phyloP scores from a whole-genome alignment of 1,140 invertebrate genomes.

The Plodia interpunctella region DNA sequence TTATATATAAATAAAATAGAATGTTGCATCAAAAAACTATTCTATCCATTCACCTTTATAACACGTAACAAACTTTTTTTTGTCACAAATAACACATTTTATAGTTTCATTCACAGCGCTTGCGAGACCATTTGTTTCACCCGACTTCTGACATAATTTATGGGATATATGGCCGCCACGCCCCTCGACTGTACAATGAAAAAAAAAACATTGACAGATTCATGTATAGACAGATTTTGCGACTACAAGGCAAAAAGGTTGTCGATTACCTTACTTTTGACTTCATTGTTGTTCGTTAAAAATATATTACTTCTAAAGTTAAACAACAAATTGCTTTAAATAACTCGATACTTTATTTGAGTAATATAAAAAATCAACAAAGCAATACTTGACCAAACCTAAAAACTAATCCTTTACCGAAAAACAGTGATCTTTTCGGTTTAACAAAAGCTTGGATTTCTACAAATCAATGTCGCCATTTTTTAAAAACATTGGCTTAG shows the following conservation, averaged over 20 bases:
- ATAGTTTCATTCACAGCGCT: slow-evolving; percentile 33
- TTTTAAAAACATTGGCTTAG: neutral
- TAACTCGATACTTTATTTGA: too few species aligned
- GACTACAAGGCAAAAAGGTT: neutral
- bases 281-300: neutral
- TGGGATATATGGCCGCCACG: slow-evolving; percentile 49
- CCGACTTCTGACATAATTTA: slow-evolving; percentile 49
- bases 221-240: neutral
- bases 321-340: too few species aligned
- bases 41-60: too few species aligned
- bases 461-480: neutral
- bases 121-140: slow-evolving; percentile 35
- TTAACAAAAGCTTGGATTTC: too few species aligned
- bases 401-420: too few species aligned
- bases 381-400: too few species aligned
- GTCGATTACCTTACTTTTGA: neutral
- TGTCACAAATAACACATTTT: slow-evolving; percentile 29
- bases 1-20: too few species aligned
- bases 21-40: too few species aligned
- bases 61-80: too few species aligned
- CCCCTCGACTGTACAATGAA: slow-evolving; percentile 36
- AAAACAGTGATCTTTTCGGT: too few species aligned
- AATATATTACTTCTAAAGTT: too few species aligned
- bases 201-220: slow-evolving; percentile 24
- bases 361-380: too few species aligned